Base-by-base conservation (phyloP, 2,113 vertebrate genomes). In the Myocastor coypus region DNA sequence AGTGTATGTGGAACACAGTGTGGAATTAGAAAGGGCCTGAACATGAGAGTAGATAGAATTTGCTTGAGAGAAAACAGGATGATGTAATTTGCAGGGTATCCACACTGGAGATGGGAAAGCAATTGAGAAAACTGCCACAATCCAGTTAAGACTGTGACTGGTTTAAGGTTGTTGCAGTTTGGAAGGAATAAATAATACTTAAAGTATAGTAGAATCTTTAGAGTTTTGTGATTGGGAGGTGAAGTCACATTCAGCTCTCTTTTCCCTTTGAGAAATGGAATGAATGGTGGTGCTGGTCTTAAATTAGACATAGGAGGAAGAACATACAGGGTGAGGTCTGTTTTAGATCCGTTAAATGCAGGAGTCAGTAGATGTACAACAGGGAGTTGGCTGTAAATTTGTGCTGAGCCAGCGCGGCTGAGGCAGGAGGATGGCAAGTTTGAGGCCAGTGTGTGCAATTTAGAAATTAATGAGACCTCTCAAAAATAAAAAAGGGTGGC, bases 141-240 rank as follows among this genome's bases (percentile, higher is more conserved):
- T 75, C 40, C 22, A 68, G 69, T 4, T 42, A 63, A 50, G 52
- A 50, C 2, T 4, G 42, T 90, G 50, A 24, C 26, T 32, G 8
- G 61, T 32, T 50, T 64, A 55, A 77, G 37, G 78, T 80, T 87
- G 69, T 88, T 71, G 92, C 57, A 46, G 7, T 75, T 16, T 69
- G 40, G 64, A 40, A 40, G 66, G 40, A 28, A 19, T 75, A 26
- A 16, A 30, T 81, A 75, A 89, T 86, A n/a, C 30, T 77, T 46
- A 46, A 63, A 86, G 89, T n/a, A 42, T 52, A 46, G n/a, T 83
- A 46, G 84, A 88, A 75, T 84, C 87, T 40, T 91, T 87, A 40
- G 46, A 50, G 66, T 24, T 82, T 84, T 69, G 68, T 84, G 46
- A 73, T 77, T 69, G 19, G 71, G 40, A 42, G 42, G 46, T 46